Evolutionary conservation across 2,797 vertebrate species (phyloP).

Genomic region (Clarias platycephalus): DNA sequence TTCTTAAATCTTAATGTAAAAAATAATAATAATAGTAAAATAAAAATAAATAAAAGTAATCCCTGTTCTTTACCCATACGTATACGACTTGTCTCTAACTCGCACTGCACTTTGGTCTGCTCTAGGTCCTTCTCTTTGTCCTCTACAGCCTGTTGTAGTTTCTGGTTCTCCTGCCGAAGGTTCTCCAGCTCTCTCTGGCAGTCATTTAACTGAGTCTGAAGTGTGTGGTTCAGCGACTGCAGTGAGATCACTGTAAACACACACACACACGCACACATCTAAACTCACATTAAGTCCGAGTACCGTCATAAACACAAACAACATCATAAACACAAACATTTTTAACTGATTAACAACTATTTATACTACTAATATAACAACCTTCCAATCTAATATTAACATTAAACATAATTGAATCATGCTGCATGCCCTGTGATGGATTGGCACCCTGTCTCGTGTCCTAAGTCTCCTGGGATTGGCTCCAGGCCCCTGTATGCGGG

Average conservation of each 20-base stretch:
- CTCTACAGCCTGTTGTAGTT: constrained; percentile 71
- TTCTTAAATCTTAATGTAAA: no score
- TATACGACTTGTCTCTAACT: constrained; percentile 69
- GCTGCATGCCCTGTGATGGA: background rate
- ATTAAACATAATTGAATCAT: background rate
- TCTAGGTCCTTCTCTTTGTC: constrained; percentile 74
- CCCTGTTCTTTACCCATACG: constrained; percentile 73
- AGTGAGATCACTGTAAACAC: constrained; percentile 71
- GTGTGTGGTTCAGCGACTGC: constrained; percentile 72
- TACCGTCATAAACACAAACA: background rate
- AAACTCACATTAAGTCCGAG: background rate
- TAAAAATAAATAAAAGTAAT: background rate
- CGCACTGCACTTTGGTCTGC: constrained; percentile 70
- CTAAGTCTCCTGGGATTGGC: no score
- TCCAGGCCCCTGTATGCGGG: no score
- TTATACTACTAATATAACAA: background rate
- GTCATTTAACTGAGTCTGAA: constrained; percentile 78
- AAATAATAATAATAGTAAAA: no score
- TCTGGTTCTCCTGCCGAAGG: constrained; percentile 78
- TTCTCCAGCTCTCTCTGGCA: constrained; percentile 73
- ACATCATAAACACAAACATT: background rate
- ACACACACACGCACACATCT: background rate
- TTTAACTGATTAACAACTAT: background rate
- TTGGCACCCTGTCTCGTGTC: no score
- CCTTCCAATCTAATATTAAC: background rate